These are phyloP conservation scores for Octomys mimax DNA, from an alignment of 2,797 vertebrate genomes.

Conservation along the genomic window DNA sequence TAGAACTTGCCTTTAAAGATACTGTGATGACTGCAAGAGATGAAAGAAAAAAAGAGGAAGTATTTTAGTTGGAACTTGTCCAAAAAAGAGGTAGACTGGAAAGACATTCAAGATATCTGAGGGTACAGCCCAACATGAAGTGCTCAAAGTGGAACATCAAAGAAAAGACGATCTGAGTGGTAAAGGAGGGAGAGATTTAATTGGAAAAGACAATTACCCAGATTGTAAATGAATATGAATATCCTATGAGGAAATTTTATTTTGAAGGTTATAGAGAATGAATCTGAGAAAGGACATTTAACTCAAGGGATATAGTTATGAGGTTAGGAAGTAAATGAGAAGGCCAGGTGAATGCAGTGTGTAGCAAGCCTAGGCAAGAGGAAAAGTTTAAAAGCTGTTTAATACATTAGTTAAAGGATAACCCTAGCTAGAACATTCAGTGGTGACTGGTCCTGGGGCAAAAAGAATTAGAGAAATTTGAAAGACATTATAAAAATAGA, in stretches of 20 bases:
- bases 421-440: background rate
- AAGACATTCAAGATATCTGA: too few relatives aligned
- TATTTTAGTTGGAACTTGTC: background rate
- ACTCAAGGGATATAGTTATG: background rate
- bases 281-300: constrained; percentile 2
- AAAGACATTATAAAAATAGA: constrained; percentile 26
- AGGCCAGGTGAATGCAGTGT: background rate
- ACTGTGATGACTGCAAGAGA: background rate
- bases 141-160: background rate
- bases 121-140: background rate
- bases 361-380: background rate
- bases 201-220: background rate
- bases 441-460: background rate
- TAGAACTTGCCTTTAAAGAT: background rate
- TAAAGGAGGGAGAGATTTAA: background rate
- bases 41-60: background rate
- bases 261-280: background rate
- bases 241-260: background rate
- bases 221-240: background rate
- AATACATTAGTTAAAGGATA: background rate
- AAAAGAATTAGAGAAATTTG: background rate
- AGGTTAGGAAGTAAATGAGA: background rate
- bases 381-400: background rate
- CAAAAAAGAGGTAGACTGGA: background rate
- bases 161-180: background rate